Conservation (phyloP, 2,888 invertebrate species). For the Operophtera brumata region DNA sequence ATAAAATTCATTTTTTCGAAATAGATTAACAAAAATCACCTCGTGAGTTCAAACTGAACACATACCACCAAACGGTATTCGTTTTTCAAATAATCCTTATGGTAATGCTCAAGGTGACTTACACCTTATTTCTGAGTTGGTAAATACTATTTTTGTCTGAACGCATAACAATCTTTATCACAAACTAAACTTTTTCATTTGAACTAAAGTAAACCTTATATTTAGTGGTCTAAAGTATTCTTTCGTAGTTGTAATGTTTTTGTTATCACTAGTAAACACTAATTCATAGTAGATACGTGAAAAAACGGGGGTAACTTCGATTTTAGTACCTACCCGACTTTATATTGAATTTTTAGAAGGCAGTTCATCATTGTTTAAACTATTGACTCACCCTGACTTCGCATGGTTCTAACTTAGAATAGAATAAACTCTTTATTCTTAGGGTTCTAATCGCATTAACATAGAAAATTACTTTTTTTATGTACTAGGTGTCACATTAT, state of each 20-base stretch:
- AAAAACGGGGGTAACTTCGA: constrained; percentile 30
- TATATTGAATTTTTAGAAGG: constrained; percentile 19
- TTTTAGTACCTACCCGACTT: constrained; percentile 25
- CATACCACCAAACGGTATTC: constrained; percentile 31
- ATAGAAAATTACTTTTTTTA: no score
- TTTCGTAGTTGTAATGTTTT: not conserved
- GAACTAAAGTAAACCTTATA: constrained; percentile 2
- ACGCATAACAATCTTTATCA: constrained; percentile 11
- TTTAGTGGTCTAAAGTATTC: not conserved
- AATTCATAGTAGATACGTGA: constrained; percentile 26
- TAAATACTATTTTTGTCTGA: not conserved
- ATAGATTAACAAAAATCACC: constrained; percentile 19
- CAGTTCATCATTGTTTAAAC: no score
- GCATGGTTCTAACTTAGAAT: no score
- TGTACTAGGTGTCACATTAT: no score
- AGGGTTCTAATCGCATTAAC: no score
- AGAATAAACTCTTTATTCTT: no score
- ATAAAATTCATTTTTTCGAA: no score
- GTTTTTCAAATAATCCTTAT: constrained; percentile 35
- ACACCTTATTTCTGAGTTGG: constrained; percentile 3
- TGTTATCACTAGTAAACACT: constrained; percentile 29
- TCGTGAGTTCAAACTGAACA: constrained; percentile 27
- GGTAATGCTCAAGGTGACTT: constrained; percentile 3
- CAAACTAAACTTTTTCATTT: constrained; percentile 11
- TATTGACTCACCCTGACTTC: no score